Evolutionary conservation across 1,140 invertebrate species (phyloP).

Genomic region (Sweltsa coloradensis): DNA sequence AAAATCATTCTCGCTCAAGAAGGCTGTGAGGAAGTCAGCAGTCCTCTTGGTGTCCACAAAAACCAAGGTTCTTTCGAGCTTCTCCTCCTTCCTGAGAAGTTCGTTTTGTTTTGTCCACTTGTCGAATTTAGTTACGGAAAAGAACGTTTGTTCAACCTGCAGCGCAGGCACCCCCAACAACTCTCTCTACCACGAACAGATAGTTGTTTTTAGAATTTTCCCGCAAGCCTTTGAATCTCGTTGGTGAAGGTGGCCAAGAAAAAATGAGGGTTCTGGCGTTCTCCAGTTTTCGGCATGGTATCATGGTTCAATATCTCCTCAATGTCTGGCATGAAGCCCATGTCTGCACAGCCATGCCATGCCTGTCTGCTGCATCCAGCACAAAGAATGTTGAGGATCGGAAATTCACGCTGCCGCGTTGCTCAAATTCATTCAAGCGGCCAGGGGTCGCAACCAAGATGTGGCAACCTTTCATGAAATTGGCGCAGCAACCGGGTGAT

Average conservation of each 20-base stretch:
- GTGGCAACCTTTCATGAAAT: constrained; percentile 57
- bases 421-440: constrained; percentile 74
- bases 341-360: no score
- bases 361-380: constrained; percentile 91
- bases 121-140: constrained; percentile 55
- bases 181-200: constrained; percentile 73
- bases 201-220: constrained; percentile 66
- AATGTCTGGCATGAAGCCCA: constrained; percentile 72
- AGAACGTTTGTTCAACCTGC: constrained; percentile 78
- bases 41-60: no score
- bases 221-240: constrained; percentile 66
- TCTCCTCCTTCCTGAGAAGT: constrained; percentile 49
- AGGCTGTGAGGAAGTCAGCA: no score
- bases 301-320: constrained; percentile 60
- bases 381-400: constrained; percentile 66
- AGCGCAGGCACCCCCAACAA: constrained; percentile 80
- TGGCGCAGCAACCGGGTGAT: no score
- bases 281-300: constrained; percentile 52
- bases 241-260: constrained; percentile 82
- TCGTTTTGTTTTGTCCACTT: constrained; percentile 63
- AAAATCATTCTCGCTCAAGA: no score
- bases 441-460: constrained; percentile 92
- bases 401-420: constrained; percentile 58
- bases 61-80: no score
- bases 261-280: constrained; percentile 83